phyloP scores from a whole-genome alignment of 2,113 vertebrate genomes.

The Bubo blakistoni region DNA sequence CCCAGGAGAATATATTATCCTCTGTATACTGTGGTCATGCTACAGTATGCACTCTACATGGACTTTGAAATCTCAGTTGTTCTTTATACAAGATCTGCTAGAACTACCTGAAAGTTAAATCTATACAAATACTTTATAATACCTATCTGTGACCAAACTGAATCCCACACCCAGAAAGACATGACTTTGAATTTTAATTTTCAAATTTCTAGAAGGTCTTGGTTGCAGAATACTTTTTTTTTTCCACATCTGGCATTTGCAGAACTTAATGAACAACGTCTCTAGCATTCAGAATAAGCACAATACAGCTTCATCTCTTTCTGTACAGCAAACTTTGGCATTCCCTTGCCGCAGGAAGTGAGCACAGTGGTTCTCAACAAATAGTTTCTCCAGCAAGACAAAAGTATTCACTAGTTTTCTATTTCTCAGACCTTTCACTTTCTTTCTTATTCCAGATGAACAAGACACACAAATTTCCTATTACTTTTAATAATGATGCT shows the following conservation, averaged over 20 bases:
- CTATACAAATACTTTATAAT: conserved; percentile 6
- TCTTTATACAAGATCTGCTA: not conserved
- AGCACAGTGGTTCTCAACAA: not conserved
- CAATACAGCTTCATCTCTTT: not conserved
- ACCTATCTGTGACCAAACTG: not conserved
- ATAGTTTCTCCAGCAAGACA: not conserved
- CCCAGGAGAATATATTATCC: not conserved
- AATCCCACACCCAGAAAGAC: not conserved
- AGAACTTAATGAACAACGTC: conserved; percentile 6
- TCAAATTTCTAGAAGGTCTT: conserved; percentile 10
- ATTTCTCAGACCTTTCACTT: not conserved
- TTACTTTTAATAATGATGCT: not conserved
- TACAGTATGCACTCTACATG: not conserved
- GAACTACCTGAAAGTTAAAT: conserved; percentile 3
- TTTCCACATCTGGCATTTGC: conserved; percentile 22
- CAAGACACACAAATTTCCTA: not conserved
- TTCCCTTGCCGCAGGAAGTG: not conserved
- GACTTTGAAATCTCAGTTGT: not conserved
- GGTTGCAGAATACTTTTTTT: not conserved
- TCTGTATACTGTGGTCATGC: not conserved
- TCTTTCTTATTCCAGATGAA: not conserved
- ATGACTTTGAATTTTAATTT: conserved; percentile 50
- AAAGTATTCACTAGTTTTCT: not conserved
- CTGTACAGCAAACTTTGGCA: not conserved
- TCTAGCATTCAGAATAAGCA: not conserved